Evolutionary conservation across 2,888 invertebrate species (phyloP).

Genomic region (Pilophorus perplexus): DNA sequence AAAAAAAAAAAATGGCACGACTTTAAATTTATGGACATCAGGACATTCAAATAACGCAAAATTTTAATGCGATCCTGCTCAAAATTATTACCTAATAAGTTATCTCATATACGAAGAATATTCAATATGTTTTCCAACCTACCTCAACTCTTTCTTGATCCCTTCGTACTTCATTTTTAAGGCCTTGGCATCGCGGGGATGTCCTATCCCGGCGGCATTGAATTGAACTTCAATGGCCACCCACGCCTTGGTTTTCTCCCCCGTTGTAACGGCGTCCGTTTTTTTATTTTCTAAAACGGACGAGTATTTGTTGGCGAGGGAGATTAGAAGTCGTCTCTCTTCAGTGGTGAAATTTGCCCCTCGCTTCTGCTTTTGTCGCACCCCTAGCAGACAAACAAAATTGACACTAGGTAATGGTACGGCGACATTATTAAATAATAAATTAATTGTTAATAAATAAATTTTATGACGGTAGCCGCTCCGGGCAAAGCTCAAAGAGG

Average conservation of each 20-base stretch:
- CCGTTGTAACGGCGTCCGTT: not conserved
- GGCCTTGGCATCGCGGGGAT: not conserved
- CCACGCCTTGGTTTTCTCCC: not conserved
- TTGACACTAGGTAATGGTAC: too few species aligned
- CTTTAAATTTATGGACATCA: too few species aligned
- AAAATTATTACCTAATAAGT: not conserved
- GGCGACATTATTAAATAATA: too few species aligned
- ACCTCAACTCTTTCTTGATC: not conserved
- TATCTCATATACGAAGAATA: not conserved
- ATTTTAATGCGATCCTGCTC: not conserved
- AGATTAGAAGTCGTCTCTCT: too few species aligned
- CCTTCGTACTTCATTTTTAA: not conserved
- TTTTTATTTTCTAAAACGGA: too few species aligned
- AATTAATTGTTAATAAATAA: too few species aligned
- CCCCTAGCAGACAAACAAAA: not conserved
- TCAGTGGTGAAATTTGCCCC: not conserved
- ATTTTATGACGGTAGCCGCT: too few species aligned
- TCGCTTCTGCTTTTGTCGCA: not conserved
- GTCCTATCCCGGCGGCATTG: not conserved
- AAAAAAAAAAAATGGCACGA: not conserved
- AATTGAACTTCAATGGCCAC: not conserved
- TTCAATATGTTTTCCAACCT: not conserved
- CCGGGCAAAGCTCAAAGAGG: too few species aligned
- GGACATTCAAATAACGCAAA: not conserved
- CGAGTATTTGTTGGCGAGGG: too few species aligned